phyloP scores from a whole-genome alignment of 2,797 vertebrate genomes.

The Iguana delicatissima region DNA sequence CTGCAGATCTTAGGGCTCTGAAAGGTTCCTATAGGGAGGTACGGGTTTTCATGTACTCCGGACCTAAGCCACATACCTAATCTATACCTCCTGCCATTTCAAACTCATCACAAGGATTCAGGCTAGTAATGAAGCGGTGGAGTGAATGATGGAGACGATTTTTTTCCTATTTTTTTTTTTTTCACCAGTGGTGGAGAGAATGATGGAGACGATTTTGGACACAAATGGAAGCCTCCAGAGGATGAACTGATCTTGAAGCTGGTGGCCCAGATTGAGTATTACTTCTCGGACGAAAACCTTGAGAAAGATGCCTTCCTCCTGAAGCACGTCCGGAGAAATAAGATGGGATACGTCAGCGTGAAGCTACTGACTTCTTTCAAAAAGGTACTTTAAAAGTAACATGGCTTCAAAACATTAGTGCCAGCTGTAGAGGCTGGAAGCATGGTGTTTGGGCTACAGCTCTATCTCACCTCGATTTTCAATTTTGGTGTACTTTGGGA shows the following conservation, averaged over 20 bases:
- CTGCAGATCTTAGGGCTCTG: no score
- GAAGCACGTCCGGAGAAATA: slow-evolving; percentile 96
- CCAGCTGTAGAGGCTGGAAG: no score
- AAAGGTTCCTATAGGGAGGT: no score
- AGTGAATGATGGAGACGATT: slow-evolving; percentile 86
- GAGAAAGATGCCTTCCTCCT: slow-evolving; percentile 97
- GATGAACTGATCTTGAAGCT: slow-evolving; percentile 90
- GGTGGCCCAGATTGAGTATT: slow-evolving; percentile 94
- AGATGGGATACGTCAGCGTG: slow-evolving; percentile 96
- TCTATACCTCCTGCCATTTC: no score
- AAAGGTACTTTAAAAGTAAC: slow-evolving; percentile 86
- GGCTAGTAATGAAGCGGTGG: background rate
- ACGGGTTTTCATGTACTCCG: no score
- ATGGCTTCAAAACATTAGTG: no score
- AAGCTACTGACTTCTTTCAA: slow-evolving; percentile 99
- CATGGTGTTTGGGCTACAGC: no score
- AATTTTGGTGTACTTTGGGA: no score
- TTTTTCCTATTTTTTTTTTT: background rate
- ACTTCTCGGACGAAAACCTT: slow-evolving; percentile 97
- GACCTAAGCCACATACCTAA: no score
- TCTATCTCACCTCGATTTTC: no score
- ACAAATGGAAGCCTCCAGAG: slow-evolving; percentile 93
- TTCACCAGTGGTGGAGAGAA: slow-evolving; percentile 89
- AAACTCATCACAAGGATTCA: no score
- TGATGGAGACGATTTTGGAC: slow-evolving; percentile 84